phyloP scores from a whole-genome alignment of 2,113 vertebrate species.

The Anarrhichthys ocellatus region DNA sequence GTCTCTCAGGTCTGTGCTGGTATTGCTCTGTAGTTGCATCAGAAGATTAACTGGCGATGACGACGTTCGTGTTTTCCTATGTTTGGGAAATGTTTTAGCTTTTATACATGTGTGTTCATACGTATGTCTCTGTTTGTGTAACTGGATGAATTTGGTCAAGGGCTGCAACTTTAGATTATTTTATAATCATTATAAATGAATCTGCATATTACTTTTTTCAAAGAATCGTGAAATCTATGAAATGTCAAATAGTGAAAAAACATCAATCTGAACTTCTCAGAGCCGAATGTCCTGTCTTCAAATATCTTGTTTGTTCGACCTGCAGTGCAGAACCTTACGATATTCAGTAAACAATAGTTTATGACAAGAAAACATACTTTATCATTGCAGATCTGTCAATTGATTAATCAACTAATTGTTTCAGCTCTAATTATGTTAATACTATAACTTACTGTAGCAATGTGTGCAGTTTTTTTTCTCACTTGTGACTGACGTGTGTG shows the following conservation, averaged over 20 bases:
- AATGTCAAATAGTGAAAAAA: neutral
- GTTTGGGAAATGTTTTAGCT: neutral
- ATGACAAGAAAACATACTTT: neutral
- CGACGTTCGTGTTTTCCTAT: conserved; percentile 14
- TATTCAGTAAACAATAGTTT: neutral
- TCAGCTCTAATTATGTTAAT: neutral
- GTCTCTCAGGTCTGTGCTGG: conserved; percentile 16
- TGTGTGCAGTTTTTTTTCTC: conserved; percentile 2
- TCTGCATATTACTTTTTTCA: neutral
- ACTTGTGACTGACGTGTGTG: conserved; percentile 14
- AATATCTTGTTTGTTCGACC: neutral
- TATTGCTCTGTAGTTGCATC: conserved; percentile 68
- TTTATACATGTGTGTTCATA: neutral
- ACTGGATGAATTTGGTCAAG: neutral
- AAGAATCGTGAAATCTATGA: neutral
- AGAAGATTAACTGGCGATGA: conserved; percentile 47
- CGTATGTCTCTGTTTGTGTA: neutral
- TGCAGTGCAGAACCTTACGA: neutral
- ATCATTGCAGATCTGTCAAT: neutral
- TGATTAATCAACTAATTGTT: neutral
- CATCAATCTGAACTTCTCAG: neutral
- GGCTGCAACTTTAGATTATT: neutral
- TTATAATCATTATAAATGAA: neutral
- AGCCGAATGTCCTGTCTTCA: neutral
- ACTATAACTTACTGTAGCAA: neutral